phyloP scores from a whole-genome alignment of 2,113 vertebrate species.

The Leiothrix lutea region DNA sequence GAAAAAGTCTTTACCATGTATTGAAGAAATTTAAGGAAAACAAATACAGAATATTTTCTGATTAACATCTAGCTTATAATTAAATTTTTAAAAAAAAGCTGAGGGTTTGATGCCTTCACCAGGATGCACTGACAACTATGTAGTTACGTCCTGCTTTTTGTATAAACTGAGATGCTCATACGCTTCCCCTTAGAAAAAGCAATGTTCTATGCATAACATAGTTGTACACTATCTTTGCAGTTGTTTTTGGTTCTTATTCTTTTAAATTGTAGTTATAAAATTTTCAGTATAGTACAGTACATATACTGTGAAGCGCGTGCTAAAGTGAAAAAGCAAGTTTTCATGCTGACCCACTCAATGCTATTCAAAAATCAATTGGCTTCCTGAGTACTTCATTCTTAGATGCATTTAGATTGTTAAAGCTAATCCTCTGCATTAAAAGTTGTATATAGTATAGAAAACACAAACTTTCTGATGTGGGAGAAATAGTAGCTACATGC shows the following conservation, averaged over 20 bases:
- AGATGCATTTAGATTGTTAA: constrained; percentile 75
- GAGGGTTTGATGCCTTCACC: constrained; percentile 76
- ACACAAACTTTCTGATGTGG: constrained; percentile 56
- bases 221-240: constrained; percentile 88
- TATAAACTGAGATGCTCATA: constrained; percentile 87
- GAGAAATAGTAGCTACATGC: constrained; percentile 74
- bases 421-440: constrained; percentile 74
- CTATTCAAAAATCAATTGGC: constrained; percentile 77
- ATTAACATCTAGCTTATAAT: constrained; percentile 83
- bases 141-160: constrained; percentile 88
- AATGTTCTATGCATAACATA: constrained; percentile 94
- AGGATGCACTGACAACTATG: constrained; percentile 87
- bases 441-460: constrained; percentile 72
- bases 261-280: constrained; percentile 76
- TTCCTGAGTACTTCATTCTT: constrained; percentile 73
- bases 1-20: constrained; percentile 83
- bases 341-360: constrained; percentile 84
- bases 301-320: constrained; percentile 89
- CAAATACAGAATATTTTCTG: constrained; percentile 80
- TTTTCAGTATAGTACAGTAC: constrained; percentile 87
- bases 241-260: constrained; percentile 80
- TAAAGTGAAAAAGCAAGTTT: constrained; percentile 85
- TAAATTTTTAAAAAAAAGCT: constrained; percentile 74
- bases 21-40: constrained; percentile 79
- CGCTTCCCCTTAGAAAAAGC: constrained; percentile 91